Percentiles rank a stretch among this genome's conserved stretches.
Conservation (phyloP, 2,113 vertebrate genomes). For the Hipposideros armiger region DNA sequence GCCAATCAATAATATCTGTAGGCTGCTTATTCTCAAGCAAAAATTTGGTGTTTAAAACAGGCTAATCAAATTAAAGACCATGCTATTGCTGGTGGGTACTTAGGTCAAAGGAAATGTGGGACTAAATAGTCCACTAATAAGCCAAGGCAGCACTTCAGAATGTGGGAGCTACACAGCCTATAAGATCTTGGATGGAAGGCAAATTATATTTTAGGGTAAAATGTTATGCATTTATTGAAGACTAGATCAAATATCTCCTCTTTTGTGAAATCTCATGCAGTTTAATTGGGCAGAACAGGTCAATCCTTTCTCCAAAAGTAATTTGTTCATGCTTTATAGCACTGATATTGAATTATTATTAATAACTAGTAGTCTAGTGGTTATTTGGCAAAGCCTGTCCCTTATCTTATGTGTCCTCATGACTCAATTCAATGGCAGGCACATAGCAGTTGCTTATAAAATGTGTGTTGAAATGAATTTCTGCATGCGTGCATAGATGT, state of each 20-base stretch:
- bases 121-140: neutral
- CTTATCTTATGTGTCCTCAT: neutral
- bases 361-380: neutral
- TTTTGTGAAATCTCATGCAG: conserved; percentile 20
- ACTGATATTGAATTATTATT: neutral
- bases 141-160: neutral
- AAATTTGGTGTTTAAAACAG: neutral
- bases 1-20: neutral
- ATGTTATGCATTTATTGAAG: neutral
- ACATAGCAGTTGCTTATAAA: neutral
- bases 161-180: neutral
- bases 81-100: neutral
- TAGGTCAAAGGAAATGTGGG: conserved; percentile 20
- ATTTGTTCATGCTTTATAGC: neutral
- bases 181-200: neutral
- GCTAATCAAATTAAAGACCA: neutral
- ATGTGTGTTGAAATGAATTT: conserved; percentile 34
- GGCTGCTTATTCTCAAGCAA: neutral
- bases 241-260: neutral
- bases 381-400: neutral
- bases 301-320: neutral
- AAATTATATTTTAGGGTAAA: conserved; percentile 24
- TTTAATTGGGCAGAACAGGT: neutral
- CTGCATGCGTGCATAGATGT: neutral
- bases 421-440: neutral